These are phyloP conservation scores for Simalia tracyae DNA, from an alignment of 2,797 vertebrate genomes.

Conservation along the genomic window DNA sequence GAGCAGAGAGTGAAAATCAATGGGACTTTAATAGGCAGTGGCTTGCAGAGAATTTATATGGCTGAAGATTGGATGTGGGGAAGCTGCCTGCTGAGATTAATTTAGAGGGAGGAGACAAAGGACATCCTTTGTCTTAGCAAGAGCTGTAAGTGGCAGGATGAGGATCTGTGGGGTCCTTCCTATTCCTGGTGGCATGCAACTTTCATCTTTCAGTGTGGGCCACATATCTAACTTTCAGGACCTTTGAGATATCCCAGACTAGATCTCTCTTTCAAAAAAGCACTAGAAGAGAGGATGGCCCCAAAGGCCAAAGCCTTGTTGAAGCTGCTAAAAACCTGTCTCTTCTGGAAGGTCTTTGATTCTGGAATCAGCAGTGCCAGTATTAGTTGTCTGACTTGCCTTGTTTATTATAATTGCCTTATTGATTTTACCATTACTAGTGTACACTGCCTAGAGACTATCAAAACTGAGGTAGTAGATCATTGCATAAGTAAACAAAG, in stretches of 20 bases:
- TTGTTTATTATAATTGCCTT: neutral
- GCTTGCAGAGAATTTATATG: constrained; percentile 59
- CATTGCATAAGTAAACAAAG: neutral
- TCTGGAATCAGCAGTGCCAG: neutral
- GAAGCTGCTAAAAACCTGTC: neutral
- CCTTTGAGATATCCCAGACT: neutral
- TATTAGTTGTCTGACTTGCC: neutral
- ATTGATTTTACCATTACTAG: neutral
- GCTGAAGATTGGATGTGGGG: constrained; percentile 50
- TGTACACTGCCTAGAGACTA: neutral
- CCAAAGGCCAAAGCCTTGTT: neutral
- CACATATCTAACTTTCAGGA: constrained; percentile 39
- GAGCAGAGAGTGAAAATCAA: constrained; percentile 64
- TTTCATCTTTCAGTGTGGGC: constrained; percentile 30
- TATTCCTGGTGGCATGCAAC: constrained; percentile 46
- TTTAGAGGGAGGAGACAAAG: constrained; percentile 46
- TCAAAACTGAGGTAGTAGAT: neutral
- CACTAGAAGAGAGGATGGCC: neutral
- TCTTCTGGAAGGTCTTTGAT: neutral
- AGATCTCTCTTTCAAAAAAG: constrained; percentile 28
- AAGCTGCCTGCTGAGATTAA: constrained; percentile 57
- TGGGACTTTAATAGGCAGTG: constrained; percentile 67
- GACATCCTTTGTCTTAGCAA: constrained; percentile 52
- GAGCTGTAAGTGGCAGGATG: constrained; percentile 49
- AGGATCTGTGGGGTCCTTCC: constrained; percentile 35